Base-by-base conservation (phyloP, 2,797 vertebrate genomes). In the Selene dorsalis region DNA sequence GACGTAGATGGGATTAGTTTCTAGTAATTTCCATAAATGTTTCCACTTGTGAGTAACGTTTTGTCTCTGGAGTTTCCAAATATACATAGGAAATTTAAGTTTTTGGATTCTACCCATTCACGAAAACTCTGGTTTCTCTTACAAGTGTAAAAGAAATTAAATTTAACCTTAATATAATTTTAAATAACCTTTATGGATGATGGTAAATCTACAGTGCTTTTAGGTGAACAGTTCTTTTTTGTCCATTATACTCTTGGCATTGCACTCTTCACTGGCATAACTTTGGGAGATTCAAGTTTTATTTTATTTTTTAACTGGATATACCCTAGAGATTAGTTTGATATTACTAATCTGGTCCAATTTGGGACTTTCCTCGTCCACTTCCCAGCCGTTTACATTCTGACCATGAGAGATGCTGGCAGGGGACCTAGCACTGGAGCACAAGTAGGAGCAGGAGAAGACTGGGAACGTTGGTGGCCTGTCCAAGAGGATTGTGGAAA, bases 381-480 rank as follows among this genome's bases (percentile, higher is more conserved):
- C 75, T 83, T 91, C 79, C 87, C 88, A 87, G 77, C 78, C 83
- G 69, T 83, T 84, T 86, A 64, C 75, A 84, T 65, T 76, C 69
- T 85, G 80, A 72, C 58, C 71, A 60, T 77, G 75, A 69, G 66
- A 83, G 83, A 70, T 13, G 43, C 52, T 87, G 81, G 70, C 73
- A 76, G 32, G 16, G 66, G 73, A 80, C 24, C 71, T 71, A 52
- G 59, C 63, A 61, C 7, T 55, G 61, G 24, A 78, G 26, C 47
- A 39, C 32, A 41, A 73, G 59, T 57, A 38, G 53, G 30, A 81
- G 43, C n/a, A 81, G 70, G 53, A 53, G 45, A 57, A 63, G 18
- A 70, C 45, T 32, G 64, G 63, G 48, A 75, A 60, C 60, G 39
- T 69, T 88, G 86, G 79, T 84, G 81, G 84, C 74, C 86, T 73